Evolutionary conservation across 2,888 invertebrate species (phyloP), one percentile per base, ranked within the genome.

Genomic region (Ctena decussata): DNA sequence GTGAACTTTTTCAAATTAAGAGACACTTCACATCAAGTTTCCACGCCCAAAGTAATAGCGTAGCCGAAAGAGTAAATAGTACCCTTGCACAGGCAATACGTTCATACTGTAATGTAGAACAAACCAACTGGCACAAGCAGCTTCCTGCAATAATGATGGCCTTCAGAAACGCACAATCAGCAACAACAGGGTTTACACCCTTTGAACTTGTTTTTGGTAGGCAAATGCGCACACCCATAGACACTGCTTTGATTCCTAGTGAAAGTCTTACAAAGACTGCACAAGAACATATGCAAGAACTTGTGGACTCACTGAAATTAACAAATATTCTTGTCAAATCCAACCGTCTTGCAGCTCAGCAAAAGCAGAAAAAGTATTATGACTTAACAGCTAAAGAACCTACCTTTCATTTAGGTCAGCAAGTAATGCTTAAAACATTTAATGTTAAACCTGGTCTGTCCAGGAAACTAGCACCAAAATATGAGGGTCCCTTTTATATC

Each of bases 1-100:
- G 8, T 90, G 91, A 89, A 74, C 46, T 85, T 5, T 89, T 89
- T 39, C 80, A 89, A 37, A 78, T 89, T 0, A 88, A 79, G 5
- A 74, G 84, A 5, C 84, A 87, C 49, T 57, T 69, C 27, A 91
- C 91, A 5, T 87, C 85, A 32, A 75, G 82, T 30, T n/a, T n/a
- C n/a, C n/a, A n/a, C n/a, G n/a, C n/a, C n/a, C n/a, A n/a, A n/a
- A n/a, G n/a, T n/a, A n/a, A n/a, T n/a, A n/a, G n/a, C n/a, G 49
- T 73, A 1, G 80, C 80, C 46, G 90, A 86, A 75, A 37, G 82
- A 18, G 75, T 79, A 5, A 90, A 90, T 79, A 60, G 71, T 32
- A 81, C 77, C 8, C 72, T 88, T 5, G 81, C 75, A 21, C 86
- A 90, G 81, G 53, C 88, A 44, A 32, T 90, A 11, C 5, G 90